Conservation (phyloP, 2,113 vertebrate genomes). For the Salvelinus fontinalis region DNA sequence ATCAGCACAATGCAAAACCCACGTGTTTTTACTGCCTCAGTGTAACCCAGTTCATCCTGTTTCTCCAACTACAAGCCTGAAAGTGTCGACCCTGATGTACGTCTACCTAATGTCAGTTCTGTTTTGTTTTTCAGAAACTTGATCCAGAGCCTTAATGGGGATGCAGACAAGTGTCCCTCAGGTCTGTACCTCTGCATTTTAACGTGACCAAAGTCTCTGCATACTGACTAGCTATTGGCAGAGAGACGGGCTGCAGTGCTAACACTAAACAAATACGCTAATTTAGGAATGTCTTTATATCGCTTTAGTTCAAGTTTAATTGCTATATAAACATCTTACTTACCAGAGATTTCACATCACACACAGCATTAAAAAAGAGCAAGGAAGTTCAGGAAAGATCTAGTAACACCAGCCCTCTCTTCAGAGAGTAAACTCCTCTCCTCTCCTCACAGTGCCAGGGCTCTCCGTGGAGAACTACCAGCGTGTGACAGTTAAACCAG, state of each 20-base stretch:
- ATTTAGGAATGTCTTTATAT: not conserved
- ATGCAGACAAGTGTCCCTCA: conserved; percentile 80
- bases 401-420: not conserved
- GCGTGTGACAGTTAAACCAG: conserved; percentile 77
- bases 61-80: too few relatives aligned
- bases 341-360: too few relatives aligned
- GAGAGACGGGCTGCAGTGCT: not conserved
- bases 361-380: not conserved
- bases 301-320: not conserved
- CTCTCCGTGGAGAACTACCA: conserved; percentile 49
- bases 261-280: not conserved
- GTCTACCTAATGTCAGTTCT: conserved; percentile 1
- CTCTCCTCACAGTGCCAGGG: conserved; percentile 51
- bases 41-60: too few relatives aligned
- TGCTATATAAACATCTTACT: too few relatives aligned
- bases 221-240: not conserved
- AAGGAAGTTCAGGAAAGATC: not conserved
- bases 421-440: not conserved
- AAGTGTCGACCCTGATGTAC: not conserved
- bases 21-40: not conserved
- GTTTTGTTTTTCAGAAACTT: conserved; percentile 74
- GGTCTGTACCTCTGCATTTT: conserved; percentile 49
- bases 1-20: conserved; percentile 4
- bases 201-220: not conserved
- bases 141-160: conserved; percentile 87